Base-by-base conservation (phyloP, 2,888 invertebrate genomes). In the Pristionchus exspectatus region DNA sequence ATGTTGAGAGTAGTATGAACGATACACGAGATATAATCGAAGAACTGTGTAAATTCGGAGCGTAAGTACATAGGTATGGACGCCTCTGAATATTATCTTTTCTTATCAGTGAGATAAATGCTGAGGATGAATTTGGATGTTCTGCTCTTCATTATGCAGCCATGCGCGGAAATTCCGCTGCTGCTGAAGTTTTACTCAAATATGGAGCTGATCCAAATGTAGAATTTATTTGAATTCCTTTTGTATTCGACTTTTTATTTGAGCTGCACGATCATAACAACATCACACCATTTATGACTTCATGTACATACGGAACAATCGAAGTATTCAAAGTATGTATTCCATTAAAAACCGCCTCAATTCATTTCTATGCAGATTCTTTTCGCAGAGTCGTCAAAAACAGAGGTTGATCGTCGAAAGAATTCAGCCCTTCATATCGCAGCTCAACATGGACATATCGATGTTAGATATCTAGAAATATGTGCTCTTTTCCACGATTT, bases 311-410 rank as follows among this genome's bases (percentile, higher is more conserved):
- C 72, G 93, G 93, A 88, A 87, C 90, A 5, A 77, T 90, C 59
- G 98, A 98, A 96, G 98, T 98, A 21, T 86, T 86, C 50, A 33
- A 59, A 3, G 86, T 86, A 33, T 4, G 86, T 83, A 83, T 83
- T 18, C 33, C n/a, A n/a, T 50, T 33, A 9, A 4, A 14, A 2
- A 33, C 18, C 14, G 2, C 18, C 5, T 63, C 63, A 30, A 30
- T 30, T 86, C 1, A 63, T 30, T 86, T 21, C 86, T 63, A 27
- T 86, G 44, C 56, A 69, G 87, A 27, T 72, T 14, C 50, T 87
- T 14, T 87, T 87, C n/a, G 5, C 27, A 44, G 9, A 21, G 7
- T n/a, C 72, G 14, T 7, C 12, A 12, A 72, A 54, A 30, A 27
- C 24, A 7, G 30, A 14, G 14, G 27, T 72, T 7, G 87, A 87